Evolutionary conservation across 2,113 vertebrate species (phyloP).

Genomic region (Ascaphus truei): DNA sequence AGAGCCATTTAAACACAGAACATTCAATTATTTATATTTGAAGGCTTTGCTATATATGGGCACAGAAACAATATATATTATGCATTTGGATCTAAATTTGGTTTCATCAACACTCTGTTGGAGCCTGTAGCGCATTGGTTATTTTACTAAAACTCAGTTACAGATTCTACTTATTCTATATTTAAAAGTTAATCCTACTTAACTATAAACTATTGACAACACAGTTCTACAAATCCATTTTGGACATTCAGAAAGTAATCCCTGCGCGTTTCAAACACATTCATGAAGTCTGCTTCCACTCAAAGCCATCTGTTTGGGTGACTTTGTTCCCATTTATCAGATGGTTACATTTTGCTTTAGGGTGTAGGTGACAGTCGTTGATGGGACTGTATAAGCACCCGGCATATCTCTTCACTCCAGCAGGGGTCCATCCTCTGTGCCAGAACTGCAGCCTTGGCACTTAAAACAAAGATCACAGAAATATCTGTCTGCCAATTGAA

Average conservation of each 20-base stretch:
- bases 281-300: background rate
- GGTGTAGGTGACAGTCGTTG: conserved; percentile 26
- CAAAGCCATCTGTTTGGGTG: conserved; percentile 5
- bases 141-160: background rate
- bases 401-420: background rate
- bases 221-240: background rate
- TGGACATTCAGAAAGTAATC: conserved; percentile 3
- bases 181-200: background rate
- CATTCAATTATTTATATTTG: no score
- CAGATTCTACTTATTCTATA: background rate
- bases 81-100: no score
- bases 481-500: background rate
- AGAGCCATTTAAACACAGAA: no score
- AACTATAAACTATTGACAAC: background rate
- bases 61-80: no score
- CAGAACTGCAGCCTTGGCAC: conserved; percentile 1
- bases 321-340: conserved; percentile 16
- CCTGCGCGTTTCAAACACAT: conserved; percentile 9
- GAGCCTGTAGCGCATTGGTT: no score
- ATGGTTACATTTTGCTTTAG: conserved; percentile 13
- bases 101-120: no score
- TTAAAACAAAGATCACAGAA: conserved; percentile 12
- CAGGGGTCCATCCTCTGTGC: background rate
- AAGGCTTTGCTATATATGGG: no score
- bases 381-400: background rate